Evolutionary conservation across 2,888 invertebrate species (phyloP).

Genomic region (Limnephilus marmoratus): DNA sequence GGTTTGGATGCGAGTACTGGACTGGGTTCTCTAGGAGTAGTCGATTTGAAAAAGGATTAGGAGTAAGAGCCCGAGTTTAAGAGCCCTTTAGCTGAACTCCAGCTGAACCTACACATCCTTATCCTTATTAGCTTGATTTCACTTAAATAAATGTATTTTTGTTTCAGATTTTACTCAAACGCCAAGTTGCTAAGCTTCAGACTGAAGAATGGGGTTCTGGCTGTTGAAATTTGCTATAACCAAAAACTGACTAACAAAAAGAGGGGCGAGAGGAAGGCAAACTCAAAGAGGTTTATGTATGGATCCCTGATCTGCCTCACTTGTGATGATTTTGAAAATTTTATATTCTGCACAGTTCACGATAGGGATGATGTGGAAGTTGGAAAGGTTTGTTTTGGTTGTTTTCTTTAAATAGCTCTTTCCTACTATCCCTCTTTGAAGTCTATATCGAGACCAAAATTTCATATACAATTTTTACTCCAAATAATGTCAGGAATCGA

Average conservation of each 20-base stretch:
- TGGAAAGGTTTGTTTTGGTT: conserved; percentile 70
- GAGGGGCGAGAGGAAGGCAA: not conserved
- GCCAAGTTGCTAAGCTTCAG: conserved; percentile 39
- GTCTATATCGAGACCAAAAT: too few relatives aligned
- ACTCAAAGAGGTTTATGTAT: conserved; percentile 75
- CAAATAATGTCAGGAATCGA: too few relatives aligned
- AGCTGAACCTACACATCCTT: too few relatives aligned
- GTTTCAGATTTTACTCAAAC: conserved; percentile 49
- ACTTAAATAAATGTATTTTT: not conserved
- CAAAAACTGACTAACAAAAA: not conserved
- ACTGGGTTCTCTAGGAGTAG: too few relatives aligned
- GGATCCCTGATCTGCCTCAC: conserved; percentile 87
- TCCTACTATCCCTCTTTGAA: too few relatives aligned
- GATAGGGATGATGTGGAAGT: conserved; percentile 75
- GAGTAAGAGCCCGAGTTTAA: too few relatives aligned
- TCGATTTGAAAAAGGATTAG: too few relatives aligned
- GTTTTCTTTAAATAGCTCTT: not conserved
- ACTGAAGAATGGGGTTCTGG: conserved; percentile 71
- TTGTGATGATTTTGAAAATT: conserved; percentile 81
- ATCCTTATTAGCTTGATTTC: not conserved
- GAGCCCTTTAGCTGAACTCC: too few relatives aligned
- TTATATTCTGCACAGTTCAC: conserved; percentile 83
- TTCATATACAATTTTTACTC: too few relatives aligned
- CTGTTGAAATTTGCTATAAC: conserved; percentile 72
- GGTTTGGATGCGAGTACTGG: too few relatives aligned